Percentiles rank a stretch among this genome's conserved stretches.
Evolutionary conservation across 1,140 invertebrate genomes (phyloP).

Genomic region (Galendromus occidentalis): DNA sequence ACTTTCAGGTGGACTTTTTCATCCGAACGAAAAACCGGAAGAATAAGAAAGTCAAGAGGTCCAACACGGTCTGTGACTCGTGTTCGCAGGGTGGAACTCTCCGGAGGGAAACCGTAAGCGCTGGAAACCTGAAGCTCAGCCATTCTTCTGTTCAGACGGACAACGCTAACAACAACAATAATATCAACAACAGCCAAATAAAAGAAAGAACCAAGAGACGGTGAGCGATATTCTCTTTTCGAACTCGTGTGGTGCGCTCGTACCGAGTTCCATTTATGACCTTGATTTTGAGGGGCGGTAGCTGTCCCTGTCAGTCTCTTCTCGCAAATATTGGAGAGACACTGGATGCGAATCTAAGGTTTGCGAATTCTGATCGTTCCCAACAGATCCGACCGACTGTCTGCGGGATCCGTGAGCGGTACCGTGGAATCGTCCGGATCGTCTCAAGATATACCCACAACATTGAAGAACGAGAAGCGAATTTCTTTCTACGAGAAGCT

Average conservation of each 20-base stretch:
- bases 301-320: no score
- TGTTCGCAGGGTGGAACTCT: constrained; percentile 2
- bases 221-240: neutral
- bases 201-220: constrained; percentile 14
- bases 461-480: neutral
- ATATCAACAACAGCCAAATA: constrained; percentile 11
- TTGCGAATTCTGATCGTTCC: no score
- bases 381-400: neutral
- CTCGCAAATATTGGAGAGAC: no score
- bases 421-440: neutral
- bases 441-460: constrained; percentile 6
- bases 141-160: neutral
- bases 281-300: no score
- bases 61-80: constrained; percentile 19
- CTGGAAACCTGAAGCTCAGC: neutral
- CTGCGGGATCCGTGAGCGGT: neutral
- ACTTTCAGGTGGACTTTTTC: constrained; percentile 20
- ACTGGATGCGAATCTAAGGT: no score
- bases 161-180: constrained; percentile 9
- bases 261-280: no score
- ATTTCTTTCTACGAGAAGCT: constrained; percentile 2
- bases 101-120: neutral
- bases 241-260: no score
- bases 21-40: constrained; percentile 20
- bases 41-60: constrained; percentile 18